Percentiles rank a stretch among this genome's conserved stretches.
phyloP scores from a whole-genome alignment of 2,888 invertebrate genomes.

The Stenotaenia linearis region DNA sequence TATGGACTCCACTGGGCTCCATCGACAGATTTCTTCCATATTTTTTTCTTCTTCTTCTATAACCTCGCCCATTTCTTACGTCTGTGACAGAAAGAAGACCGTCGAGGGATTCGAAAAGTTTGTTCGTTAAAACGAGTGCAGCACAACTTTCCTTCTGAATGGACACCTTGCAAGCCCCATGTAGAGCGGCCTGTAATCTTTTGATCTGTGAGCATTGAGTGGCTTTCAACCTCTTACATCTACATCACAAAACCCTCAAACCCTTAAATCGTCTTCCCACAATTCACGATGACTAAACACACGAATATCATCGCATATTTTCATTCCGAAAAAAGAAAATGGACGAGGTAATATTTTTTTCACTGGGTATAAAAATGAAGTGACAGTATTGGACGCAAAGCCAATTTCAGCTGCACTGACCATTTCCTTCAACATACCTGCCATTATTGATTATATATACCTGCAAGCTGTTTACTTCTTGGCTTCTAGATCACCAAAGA shows the following conservation, averaged over 20 bases:
- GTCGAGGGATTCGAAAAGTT: conserved; percentile 24
- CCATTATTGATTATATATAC: conserved; percentile 21
- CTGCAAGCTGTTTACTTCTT: conserved; percentile 23
- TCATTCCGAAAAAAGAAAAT: neutral
- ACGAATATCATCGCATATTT: no score
- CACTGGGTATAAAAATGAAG: neutral
- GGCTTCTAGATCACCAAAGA: conserved; percentile 26
- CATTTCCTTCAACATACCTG: conserved; percentile 8
- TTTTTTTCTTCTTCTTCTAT: neutral
- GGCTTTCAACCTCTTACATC: conserved; percentile 2
- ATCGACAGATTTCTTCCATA: conserved; percentile 5
- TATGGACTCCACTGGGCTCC: conserved; percentile 26
- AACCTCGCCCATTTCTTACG: neutral
- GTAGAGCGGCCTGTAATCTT: neutral
- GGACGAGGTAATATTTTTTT: neutral
- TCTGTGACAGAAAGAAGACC: conserved; percentile 17
- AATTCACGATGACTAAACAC: neutral
- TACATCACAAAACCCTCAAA: conserved; percentile 13
- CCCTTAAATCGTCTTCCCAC: neutral
- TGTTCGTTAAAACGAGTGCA: neutral
- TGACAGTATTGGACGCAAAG: conserved; percentile 9
- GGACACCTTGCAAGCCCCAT: neutral
- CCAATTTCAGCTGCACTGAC: neutral
- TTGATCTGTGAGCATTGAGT: conserved; percentile 14
- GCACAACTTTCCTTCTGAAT: neutral